A percentile compares a stretch with the other conserved stretches of the same genome.
phyloP scores from a whole-genome alignment of 53 echinoderm and acorn worm species.

The Henricia sp. region DNA sequence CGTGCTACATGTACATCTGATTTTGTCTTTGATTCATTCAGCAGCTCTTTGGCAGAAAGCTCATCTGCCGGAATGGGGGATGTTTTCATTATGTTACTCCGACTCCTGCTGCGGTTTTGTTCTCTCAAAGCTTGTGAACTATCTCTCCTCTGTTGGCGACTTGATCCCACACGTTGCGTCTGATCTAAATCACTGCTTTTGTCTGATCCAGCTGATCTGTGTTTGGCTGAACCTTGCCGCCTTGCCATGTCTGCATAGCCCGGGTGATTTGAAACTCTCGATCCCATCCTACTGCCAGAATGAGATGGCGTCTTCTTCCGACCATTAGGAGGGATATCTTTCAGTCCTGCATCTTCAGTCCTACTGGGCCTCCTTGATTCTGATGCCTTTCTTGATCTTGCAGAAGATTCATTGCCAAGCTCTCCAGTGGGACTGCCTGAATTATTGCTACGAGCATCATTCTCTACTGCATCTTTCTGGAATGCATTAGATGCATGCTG shows the following conservation, averaged over 20 bases:
- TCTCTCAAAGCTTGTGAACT: not conserved
- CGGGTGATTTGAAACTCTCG: not conserved
- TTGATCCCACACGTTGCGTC: not conserved
- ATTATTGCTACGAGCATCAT: not conserved
- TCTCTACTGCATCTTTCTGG: not conserved
- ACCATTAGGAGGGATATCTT: conserved; percentile 3
- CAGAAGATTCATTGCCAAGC: not conserved
- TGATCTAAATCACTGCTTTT: not conserved
- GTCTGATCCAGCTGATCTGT: conserved; percentile 19
- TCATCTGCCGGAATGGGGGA: conserved; percentile 43
- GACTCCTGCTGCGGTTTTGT: conserved; percentile 4
- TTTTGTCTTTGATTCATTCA: conserved; percentile 13
- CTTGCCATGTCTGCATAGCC: conserved; percentile 12
- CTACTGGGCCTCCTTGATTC: not conserved
- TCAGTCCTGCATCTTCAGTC: not conserved
- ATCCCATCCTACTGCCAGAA: conserved; percentile 2
- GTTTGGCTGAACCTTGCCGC: conserved; percentile 22
- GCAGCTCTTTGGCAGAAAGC: conserved; percentile 39
- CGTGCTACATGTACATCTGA: not conserved
- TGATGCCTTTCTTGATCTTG: not conserved
- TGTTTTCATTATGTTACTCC: conserved; percentile 18
- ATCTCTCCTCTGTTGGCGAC: not conserved
- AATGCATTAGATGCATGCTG: not conserved
- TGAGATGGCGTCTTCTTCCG: not conserved
- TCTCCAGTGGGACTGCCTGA: conserved; percentile 20